Base-by-base conservation (phyloP, 2,797 vertebrate genomes). In the Protosalanx chinensis region DNA sequence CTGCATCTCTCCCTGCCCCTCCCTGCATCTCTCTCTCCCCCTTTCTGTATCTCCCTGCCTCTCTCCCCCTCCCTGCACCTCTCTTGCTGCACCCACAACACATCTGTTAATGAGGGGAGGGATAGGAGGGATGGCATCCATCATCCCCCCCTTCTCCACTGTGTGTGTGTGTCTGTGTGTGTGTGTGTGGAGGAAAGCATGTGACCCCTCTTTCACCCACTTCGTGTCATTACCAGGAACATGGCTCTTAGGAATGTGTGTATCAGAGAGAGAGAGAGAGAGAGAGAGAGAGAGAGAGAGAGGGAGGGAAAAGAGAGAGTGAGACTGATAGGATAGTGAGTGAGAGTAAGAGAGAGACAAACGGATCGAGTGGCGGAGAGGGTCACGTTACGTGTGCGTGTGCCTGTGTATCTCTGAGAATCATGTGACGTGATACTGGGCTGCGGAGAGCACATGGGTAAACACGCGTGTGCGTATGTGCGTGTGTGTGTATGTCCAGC, bases 31-130 rank as follows among this genome's bases (percentile, higher is more conserved):
- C 51, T 56, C 53, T 27, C 27, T 67, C 41, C 29, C 64, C 32
- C 73, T 61, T 67, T 27, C 23, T 27, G 23, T 27, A 27, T 27
- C 23, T 27, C 23, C 41, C 72, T 8, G 27, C 4, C 35, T 27
- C 23, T 64, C 78, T 72, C 76, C 67, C 71, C 65, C 75, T 71
- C 78, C 61, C 41, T 76, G 71, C 61, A 76, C 71, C 33, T 53
- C 49, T 49, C 60, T 72, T 33, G 57, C 78, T 63, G 81, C 57
- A 74, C 84, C 79, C 66, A 70, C 79, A 86, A 78, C 83, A 35
- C 73, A 68, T 82, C 23, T 85, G 82, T 89, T 89, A 86, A 86
- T 80, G 81, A 82, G 78, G 72, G 60, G 7, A 23, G 20, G 13
- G 30, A 62, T 30, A 62, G 29, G 29, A 1, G 33, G 27, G 33